A percentile compares a stretch with the other conserved stretches of the same genome.
phyloP scores from a whole-genome alignment of 2,888 invertebrate species.

The Aphodius sticticus region DNA sequence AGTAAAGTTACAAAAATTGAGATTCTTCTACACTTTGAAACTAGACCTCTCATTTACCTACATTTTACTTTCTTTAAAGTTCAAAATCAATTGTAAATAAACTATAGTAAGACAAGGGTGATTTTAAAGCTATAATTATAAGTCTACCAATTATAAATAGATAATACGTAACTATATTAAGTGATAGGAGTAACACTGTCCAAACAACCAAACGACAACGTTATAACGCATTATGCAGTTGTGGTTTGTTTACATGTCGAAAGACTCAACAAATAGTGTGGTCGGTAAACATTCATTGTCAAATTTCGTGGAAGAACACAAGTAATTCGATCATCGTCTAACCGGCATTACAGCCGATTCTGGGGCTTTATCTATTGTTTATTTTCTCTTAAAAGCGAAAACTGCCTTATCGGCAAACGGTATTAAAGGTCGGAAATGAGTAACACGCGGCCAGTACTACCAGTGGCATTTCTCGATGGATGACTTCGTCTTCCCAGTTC shows the following conservation, averaged over 20 bases:
- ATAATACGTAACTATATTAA: too few species aligned
- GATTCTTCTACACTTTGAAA: too few species aligned
- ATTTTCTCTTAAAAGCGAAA: background rate
- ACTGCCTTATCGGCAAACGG: background rate
- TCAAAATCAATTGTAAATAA: too few species aligned
- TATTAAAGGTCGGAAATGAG: slow-evolving; percentile 4
- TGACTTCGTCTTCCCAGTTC: background rate
- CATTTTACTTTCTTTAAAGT: too few species aligned
- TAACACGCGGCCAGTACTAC: background rate
- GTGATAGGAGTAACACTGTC: background rate
- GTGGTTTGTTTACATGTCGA: background rate
- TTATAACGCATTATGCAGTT: background rate
- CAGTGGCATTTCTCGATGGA: background rate
- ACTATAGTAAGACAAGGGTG: too few species aligned
- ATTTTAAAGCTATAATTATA: too few species aligned
- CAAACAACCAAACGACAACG: background rate
- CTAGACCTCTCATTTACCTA: too few species aligned
- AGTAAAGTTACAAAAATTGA: too few species aligned
- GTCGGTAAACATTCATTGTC: background rate
- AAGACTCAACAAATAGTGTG: background rate
- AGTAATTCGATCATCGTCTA: slow-evolving; percentile 4
- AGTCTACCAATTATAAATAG: too few species aligned
- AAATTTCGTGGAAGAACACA: background rate
- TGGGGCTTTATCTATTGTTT: background rate
- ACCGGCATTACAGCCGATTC: background rate